Conservation (phyloP, 2,888 invertebrate genomes). For the Pogonocherus hispidulus region DNA sequence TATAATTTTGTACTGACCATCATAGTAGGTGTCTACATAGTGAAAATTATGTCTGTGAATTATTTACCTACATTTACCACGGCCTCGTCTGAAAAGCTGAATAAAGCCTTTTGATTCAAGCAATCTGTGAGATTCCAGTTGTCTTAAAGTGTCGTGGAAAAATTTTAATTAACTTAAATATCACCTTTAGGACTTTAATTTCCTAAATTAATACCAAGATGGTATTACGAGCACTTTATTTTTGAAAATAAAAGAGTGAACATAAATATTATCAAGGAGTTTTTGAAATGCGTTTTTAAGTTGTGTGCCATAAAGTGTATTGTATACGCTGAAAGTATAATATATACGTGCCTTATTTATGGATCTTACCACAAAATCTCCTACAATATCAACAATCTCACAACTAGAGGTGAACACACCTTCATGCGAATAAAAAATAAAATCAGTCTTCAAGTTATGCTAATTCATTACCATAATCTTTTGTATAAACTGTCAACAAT, state of each 20-base stretch:
- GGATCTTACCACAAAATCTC: background rate
- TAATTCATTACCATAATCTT: slow-evolving; percentile 40
- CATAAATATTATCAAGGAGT: too few species aligned
- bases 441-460: slow-evolving; percentile 35
- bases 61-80: too few species aligned
- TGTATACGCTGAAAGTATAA: background rate
- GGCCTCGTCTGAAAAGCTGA: background rate
- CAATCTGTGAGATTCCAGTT: background rate
- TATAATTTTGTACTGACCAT: too few species aligned
- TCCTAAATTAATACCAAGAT: background rate
- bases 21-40: too few species aligned
- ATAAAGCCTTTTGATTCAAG: background rate
- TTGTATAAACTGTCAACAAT: slow-evolving; percentile 47
- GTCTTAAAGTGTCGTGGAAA: background rate
- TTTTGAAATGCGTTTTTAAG: background rate
- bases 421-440: slow-evolving; percentile 26
- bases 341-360: background rate
- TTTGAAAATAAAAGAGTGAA: too few species aligned
- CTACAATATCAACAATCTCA: background rate
- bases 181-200: background rate
- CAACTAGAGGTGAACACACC: slow-evolving; percentile 14
- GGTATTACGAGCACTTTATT: background rate
- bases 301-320: background rate
- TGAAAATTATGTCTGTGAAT: too few species aligned
- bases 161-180: slow-evolving; percentile 5